Conservation (phyloP, 2,888 invertebrate genomes). For the Lasioglossum villosulum region DNA sequence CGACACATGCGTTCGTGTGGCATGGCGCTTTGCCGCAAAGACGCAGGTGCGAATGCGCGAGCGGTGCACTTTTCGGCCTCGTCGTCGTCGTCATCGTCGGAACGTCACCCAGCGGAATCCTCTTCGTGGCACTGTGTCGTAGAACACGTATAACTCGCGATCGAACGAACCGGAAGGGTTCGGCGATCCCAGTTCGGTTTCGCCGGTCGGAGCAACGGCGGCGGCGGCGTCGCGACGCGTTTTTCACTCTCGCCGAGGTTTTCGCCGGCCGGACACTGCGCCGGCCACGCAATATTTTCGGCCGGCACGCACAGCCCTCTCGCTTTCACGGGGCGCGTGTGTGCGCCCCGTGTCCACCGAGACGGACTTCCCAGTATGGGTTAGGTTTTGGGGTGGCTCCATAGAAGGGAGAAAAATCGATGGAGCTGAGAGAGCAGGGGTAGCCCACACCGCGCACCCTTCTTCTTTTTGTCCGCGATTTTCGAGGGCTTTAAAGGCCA, state of each 20-base stretch:
- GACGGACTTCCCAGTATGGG: background rate
- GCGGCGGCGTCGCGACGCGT: slow-evolving; percentile 44
- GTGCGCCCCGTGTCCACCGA: slow-evolving; percentile 12
- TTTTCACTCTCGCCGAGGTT: slow-evolving; percentile 65
- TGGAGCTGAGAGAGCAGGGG: slow-evolving; percentile 75
- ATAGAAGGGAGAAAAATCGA: slow-evolving; percentile 81
- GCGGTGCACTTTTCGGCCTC: slow-evolving; percentile 25
- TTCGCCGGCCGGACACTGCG: slow-evolving; percentile 62
- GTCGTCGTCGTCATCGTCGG: slow-evolving; percentile 32
- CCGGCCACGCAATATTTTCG: slow-evolving; percentile 70
- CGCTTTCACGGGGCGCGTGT: slow-evolving; percentile 55
- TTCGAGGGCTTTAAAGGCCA: slow-evolving; percentile 61
- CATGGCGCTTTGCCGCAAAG: slow-evolving; percentile 41
- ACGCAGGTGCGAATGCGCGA: slow-evolving; percentile 66
- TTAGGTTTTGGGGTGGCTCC: slow-evolving; percentile 6
- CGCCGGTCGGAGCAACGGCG: slow-evolving; percentile 13
- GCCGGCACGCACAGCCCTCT: slow-evolving; percentile 65
- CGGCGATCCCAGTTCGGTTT: background rate
- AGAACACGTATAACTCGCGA: background rate
- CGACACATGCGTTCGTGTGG: slow-evolving; percentile 62
- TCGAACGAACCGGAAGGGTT: background rate
- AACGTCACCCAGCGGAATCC: slow-evolving; percentile 20
- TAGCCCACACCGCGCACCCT: slow-evolving; percentile 64
- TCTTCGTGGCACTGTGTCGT: slow-evolving; percentile 16
- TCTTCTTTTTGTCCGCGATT: slow-evolving; percentile 60